Base-by-base conservation (phyloP, 2,113 vertebrate genomes). In the Corythaeola cristata region DNA sequence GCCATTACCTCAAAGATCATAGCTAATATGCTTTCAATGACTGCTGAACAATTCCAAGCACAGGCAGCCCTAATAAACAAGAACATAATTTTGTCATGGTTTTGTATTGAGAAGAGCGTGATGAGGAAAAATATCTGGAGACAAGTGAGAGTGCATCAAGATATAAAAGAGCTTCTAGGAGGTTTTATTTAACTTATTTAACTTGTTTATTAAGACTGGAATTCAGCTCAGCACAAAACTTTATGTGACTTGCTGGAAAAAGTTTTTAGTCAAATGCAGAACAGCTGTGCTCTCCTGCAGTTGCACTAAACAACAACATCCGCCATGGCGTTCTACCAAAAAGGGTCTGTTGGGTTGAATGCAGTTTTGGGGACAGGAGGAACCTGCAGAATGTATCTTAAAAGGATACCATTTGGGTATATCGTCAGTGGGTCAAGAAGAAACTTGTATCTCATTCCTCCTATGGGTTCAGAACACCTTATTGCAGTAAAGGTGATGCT, bases 141-240 rank as follows among this genome's bases (percentile, higher is more conserved):
- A 58, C 28, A 85, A 90, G 19, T 47, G 37, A 93, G 83, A 91
- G 27, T 52, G 58, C 58, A 91, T 77, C 28, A 76, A 92, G 77
- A 96, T 73, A 93, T 0, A 1, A 90, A 92, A 72, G 22, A 64
- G 32, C 23, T 91, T 93, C 77, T 95, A 41, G 80, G 62, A 85
- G 77, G 71, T 95, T 96, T 93, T 93, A 66, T 96, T 97, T 91
- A 95, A 94, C 84, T 93, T 93, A 66, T 96, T 97, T 91, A 95
- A 94, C 84, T 97, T 97, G 91, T 95, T 97, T 97, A 80, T 95
- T 92, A 92, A 85, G 71, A 59, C 26, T 92, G 94, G 94, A 97
- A 95, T 92, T 91, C 59, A 94, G 47, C 47, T 95, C 30, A 92
- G 92, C 50, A 88, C 84, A 96, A 92, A 95, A 58, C 62, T 92